Conservation (phyloP, 1,140 invertebrate genomes). For the Dinothrombium tinctorium region DNA sequence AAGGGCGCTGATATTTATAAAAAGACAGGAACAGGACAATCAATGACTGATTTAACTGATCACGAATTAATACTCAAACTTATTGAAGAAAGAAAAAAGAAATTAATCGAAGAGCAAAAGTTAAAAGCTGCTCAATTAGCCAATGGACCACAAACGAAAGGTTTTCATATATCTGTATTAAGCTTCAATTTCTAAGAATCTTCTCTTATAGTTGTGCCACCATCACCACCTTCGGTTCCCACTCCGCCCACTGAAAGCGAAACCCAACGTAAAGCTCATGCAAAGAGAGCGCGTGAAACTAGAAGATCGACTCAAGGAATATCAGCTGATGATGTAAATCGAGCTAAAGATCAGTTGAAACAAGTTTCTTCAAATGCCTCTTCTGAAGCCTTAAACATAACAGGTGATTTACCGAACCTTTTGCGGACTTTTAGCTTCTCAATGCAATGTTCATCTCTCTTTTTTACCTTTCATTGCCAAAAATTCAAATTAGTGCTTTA, state of each 20-base stretch:
- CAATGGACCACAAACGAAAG: background rate
- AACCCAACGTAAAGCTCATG: conserved; percentile 83
- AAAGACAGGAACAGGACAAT: conserved; percentile 1
- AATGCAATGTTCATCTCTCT: no score
- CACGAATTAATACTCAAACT: conserved; percentile 4
- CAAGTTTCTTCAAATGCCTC: background rate
- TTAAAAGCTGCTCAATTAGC: conserved; percentile 2
- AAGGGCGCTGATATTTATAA: conserved; percentile 28
- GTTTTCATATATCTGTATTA: background rate
- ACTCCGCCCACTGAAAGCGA: conserved; percentile 47
- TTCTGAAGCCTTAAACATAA: background rate
- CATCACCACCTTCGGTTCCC: conserved; percentile 2
- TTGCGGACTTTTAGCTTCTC: no score
- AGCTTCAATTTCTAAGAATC: background rate
- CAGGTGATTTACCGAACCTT: no score
- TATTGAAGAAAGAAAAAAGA: conserved; percentile 1
- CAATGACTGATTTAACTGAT: background rate
- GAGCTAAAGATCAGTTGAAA: conserved; percentile 6
- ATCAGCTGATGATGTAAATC: conserved; percentile 9
- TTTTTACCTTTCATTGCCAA: no score
- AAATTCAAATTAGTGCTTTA: no score
- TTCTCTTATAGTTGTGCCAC: background rate
- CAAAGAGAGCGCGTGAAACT: conserved; percentile 78
- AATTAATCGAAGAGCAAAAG: conserved; percentile 7
- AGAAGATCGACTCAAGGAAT: conserved; percentile 65